A percentile compares a stretch with the other conserved stretches of the same genome.
Conservation (phyloP, 2,113 vertebrate species). For the Leiothrix lutea region DNA sequence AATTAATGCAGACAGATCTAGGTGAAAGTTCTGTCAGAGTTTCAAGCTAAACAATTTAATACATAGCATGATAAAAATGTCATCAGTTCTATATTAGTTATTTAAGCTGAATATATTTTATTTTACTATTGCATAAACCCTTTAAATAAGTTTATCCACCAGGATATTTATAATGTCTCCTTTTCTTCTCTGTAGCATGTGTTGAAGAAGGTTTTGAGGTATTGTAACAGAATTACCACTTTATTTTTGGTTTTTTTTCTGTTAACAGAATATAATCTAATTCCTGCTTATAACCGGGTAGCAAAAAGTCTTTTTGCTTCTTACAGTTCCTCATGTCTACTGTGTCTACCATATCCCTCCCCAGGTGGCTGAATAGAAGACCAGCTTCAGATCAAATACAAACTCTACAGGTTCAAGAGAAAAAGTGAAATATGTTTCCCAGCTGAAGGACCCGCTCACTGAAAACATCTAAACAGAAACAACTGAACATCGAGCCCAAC, state of each 20-base stretch:
- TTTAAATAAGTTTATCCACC: background rate
- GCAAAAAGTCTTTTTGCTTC: background rate
- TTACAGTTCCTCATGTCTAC: background rate
- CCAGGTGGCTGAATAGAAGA: background rate
- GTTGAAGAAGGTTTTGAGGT: background rate
- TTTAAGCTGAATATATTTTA: background rate
- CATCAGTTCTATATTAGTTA: background rate
- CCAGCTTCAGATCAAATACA: background rate
- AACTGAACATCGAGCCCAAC: background rate
- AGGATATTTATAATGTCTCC: background rate
- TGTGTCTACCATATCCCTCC: background rate
- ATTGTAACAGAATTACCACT: background rate
- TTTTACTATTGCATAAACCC: background rate
- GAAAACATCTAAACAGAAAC: background rate
- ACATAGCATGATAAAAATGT: background rate
- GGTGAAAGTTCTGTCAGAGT: background rate
- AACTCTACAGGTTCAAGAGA: background rate
- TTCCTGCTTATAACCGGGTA: background rate
- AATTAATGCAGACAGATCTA: background rate
- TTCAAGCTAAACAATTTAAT: background rate
- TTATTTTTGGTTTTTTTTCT: background rate
- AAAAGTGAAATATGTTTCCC: background rate
- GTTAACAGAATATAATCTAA: background rate
- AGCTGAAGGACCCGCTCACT: background rate
- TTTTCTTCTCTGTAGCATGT: background rate